Percentiles rank a stretch among this genome's conserved stretches.
These are phyloP conservation scores for Furnarius figulus DNA, from an alignment of 2,113 vertebrate species.

Conservation along the genomic window DNA sequence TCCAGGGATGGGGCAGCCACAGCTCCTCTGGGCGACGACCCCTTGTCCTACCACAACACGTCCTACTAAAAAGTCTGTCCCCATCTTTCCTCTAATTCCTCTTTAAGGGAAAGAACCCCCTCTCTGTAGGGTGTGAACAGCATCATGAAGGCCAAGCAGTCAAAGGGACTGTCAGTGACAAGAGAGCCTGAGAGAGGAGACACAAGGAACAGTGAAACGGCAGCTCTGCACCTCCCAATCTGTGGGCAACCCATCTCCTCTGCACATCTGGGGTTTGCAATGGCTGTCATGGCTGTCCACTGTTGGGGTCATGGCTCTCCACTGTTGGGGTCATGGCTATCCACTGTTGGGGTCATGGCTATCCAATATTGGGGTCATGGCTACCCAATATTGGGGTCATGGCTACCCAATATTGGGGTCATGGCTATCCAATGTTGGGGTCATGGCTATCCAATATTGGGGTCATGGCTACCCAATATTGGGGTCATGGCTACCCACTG, in stretches of 20 bases:
- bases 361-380: no score
- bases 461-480: no score
- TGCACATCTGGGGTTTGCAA: neutral
- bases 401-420: no score
- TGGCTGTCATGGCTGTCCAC: no score
- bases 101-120: neutral
- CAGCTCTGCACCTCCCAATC: neutral
- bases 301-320: no score
- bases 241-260: neutral
- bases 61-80: neutral
- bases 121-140: neutral
- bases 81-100: neutral
- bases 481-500: no score
- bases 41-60: neutral
- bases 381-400: no score
- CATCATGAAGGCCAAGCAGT: fast-evolving
- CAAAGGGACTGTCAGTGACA: neutral
- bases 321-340: no score
- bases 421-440: neutral
- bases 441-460: no score
- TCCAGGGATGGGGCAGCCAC: neutral
- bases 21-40: neutral
- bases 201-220: neutral
- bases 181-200: neutral
- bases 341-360: no score